Percentiles rank a stretch among this genome's conserved stretches.
phyloP scores from a whole-genome alignment of 2,797 vertebrate species.

The Xenentodon cancila region DNA sequence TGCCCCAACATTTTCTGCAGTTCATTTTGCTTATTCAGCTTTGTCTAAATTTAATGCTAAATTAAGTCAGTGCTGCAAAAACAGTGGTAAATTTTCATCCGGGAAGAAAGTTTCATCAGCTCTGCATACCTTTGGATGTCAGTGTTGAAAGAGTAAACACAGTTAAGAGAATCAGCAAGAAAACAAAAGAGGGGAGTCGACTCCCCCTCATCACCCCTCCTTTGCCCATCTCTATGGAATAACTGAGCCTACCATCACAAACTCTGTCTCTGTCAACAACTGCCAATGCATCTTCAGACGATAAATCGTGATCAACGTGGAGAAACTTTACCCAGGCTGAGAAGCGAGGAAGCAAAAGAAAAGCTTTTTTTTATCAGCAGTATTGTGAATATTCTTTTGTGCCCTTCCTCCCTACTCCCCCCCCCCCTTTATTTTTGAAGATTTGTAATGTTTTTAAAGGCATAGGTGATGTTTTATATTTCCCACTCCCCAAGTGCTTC shows the following conservation, averaged over 20 bases:
- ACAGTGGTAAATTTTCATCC: constrained; percentile 37
- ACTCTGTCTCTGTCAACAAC: constrained; percentile 80
- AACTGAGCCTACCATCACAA: constrained; percentile 75
- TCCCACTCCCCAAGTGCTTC: constrained; percentile 71
- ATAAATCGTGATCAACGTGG: constrained; percentile 70
- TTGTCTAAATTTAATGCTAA: constrained; percentile 5
- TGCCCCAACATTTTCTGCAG: not conserved
- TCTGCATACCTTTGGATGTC: constrained; percentile 61
- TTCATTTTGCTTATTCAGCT: constrained; percentile 3
- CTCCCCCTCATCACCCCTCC: constrained; percentile 65
- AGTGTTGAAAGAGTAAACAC: constrained; percentile 77
- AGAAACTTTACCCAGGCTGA: constrained; percentile 68
- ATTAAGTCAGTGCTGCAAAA: constrained; percentile 23
- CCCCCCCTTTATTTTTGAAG: constrained; percentile 77
- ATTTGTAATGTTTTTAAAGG: constrained; percentile 77
- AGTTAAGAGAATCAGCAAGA: constrained; percentile 76
- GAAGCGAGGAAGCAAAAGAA: constrained; percentile 66
- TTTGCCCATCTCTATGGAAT: constrained; percentile 65
- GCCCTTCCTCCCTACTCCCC: constrained; percentile 70
- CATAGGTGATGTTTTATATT: constrained; percentile 73
- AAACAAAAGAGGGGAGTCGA: constrained; percentile 63
- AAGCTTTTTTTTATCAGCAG: constrained; percentile 39
- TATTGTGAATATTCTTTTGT: constrained; percentile 84
- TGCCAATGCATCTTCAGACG: constrained; percentile 80
- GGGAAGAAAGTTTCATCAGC: constrained; percentile 64